phyloP scores from a whole-genome alignment of 2,113 vertebrate genomes.

The Myiagra hebetior region DNA sequence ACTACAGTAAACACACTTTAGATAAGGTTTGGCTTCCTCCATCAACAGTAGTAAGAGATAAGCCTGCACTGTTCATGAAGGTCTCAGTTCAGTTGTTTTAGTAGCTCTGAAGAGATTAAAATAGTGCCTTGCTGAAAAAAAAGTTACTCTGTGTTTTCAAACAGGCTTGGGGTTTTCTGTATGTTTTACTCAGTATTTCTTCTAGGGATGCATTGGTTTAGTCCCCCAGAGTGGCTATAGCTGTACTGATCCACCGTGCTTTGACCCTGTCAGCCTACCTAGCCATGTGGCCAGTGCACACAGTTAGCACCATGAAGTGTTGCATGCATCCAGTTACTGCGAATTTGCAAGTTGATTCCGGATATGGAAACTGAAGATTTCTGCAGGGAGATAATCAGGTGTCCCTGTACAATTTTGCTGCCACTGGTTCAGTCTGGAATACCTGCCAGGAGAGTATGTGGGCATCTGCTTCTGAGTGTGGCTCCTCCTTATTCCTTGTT shows the following conservation, averaged over 20 bases:
- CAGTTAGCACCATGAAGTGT: not conserved
- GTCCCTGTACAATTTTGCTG: not conserved
- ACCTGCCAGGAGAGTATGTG: not conserved
- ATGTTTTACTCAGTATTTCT: not conserved
- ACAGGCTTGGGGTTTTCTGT: not conserved
- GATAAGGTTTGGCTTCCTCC: not conserved
- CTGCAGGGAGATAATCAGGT: not conserved
- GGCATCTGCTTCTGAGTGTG: not conserved
- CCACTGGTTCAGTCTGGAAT: not conserved
- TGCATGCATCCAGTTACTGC: not conserved
- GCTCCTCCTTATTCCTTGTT: not conserved
- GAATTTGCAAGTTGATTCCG: not conserved
- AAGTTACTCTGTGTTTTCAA: not conserved
- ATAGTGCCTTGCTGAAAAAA: not conserved
- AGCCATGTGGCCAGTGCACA: not conserved
- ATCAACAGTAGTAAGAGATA: not conserved
- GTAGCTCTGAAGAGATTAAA: not conserved
- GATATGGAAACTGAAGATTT: not conserved
- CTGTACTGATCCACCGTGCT: not conserved
- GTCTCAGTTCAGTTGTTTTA: not conserved
- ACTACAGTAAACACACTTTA: not conserved
- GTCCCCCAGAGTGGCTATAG: not conserved
- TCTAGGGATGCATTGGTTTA: not conserved
- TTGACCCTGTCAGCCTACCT: not conserved
- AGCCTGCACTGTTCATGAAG: not conserved